These are phyloP conservation scores for Drosophila bunnanda DNA, from an alignment of 2,888 invertebrate species.

Conservation along the genomic window DNA sequence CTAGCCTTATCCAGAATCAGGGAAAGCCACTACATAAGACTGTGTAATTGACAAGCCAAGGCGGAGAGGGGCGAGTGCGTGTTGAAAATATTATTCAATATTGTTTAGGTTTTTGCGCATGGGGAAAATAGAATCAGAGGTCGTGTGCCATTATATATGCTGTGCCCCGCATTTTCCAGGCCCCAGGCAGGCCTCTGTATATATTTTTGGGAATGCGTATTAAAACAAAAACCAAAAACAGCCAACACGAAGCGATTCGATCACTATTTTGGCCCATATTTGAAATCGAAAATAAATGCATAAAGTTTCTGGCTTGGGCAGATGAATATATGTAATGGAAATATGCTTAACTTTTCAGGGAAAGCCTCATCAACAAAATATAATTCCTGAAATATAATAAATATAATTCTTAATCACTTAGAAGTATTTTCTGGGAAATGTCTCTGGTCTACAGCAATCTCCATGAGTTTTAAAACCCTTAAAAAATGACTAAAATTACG, in stretches of 20 bases:
- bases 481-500: too few species aligned
- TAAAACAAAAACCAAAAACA: constrained; percentile 13
- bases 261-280: constrained; percentile 16
- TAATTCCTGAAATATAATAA: too few species aligned
- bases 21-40: constrained; percentile 1
- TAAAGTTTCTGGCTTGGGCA: neutral
- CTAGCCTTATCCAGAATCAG: neutral
- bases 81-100: constrained; percentile 12
- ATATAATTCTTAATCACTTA: too few species aligned
- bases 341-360: neutral
- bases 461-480: too few species aligned
- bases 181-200: constrained; percentile 2
- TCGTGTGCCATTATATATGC: constrained; percentile 6
- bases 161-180: neutral
- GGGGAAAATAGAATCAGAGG: constrained; percentile 19
- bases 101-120: constrained; percentile 32
- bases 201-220: constrained; percentile 21
- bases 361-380: too few species aligned
- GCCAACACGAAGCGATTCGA: constrained; percentile 4
- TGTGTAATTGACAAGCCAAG: constrained; percentile 4
- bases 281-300: constrained; percentile 1
- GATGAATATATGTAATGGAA: neutral
- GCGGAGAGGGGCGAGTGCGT: constrained; percentile 8
- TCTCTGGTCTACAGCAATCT: too few species aligned
- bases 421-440: neutral